Conservation (phyloP, 37 sponge, comb jelly and placozoan species). For the Beroe forskalii region DNA sequence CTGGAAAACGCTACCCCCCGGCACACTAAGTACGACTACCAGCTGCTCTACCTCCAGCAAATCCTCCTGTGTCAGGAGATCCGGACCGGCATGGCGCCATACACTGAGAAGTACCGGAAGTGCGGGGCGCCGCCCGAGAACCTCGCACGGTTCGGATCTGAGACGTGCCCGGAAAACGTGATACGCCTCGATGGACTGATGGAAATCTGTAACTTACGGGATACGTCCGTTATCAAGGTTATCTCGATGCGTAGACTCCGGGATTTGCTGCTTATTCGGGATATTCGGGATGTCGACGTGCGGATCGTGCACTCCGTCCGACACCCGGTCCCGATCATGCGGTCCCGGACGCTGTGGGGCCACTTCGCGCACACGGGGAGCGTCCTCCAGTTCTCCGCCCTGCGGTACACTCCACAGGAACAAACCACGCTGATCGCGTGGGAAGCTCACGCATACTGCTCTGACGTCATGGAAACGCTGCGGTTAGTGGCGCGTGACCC, state of each 20-base stretch:
- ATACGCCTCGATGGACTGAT: background rate
- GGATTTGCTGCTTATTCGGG: background rate
- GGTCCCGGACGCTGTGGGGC: background rate
- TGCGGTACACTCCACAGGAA: background rate
- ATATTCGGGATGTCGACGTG: background rate
- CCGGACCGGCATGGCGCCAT: background rate
- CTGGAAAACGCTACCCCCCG: background rate
- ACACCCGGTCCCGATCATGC: slow-evolving; percentile 16
- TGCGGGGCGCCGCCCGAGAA: slow-evolving; percentile 9
- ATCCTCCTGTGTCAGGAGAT: background rate
- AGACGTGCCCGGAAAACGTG: background rate
- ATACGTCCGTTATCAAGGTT: background rate
- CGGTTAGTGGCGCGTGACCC: background rate
- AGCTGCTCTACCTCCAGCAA: slow-evolving; percentile 17
- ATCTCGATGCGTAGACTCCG: background rate
- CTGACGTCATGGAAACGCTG: background rate
- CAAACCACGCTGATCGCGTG: background rate
- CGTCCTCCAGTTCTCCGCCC: background rate
- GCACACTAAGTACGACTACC: background rate
- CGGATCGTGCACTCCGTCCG: background rate
- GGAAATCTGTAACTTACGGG: background rate
- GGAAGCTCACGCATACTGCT: background rate
- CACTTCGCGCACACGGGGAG: background rate
- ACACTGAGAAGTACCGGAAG: background rate
- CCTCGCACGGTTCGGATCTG: background rate